These are phyloP conservation scores for Drosophila grimshawi DNA, from an alignment of 1,140 invertebrate species.

Conservation along the genomic window DNA sequence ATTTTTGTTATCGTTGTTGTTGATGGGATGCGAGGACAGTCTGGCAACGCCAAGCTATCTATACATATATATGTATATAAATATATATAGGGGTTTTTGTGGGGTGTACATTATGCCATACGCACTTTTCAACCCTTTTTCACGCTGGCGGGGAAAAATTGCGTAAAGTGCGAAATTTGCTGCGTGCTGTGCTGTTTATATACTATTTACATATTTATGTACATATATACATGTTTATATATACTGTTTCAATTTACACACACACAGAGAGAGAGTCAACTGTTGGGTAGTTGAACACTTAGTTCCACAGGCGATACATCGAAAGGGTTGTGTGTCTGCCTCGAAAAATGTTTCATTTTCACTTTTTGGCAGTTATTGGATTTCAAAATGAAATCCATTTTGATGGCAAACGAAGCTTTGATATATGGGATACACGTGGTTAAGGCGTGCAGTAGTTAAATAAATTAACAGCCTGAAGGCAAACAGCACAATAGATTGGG, in stretches of 20 bases:
- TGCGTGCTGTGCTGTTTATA: constrained; percentile 34
- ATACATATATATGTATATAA: constrained; percentile 25
- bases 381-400: constrained; percentile 82
- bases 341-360: constrained; percentile 67
- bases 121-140: constrained; percentile 81
- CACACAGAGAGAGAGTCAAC: constrained; percentile 28
- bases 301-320: constrained; percentile 11
- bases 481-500: constrained; percentile 3
- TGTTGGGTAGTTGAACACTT: constrained; percentile 24
- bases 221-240: constrained; percentile 54
- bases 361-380: constrained; percentile 69
- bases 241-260: constrained; percentile 53
- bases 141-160: constrained; percentile 77
- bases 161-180: constrained; percentile 76
- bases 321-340: constrained; percentile 58
- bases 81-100: constrained; percentile 15
- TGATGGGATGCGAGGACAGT: constrained; percentile 46
- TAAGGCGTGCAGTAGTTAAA: constrained; percentile 68
- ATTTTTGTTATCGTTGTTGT: constrained; percentile 2
- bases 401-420: constrained; percentile 71
- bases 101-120: constrained; percentile 60
- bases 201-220: constrained; percentile 26
- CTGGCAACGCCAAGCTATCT: constrained; percentile 62
- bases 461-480: constrained; percentile 67
- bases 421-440: constrained; percentile 69